These are phyloP conservation scores for Acyrthosiphon pisum DNA, from an alignment of 1,140 invertebrate genomes.

Conservation along the genomic window DNA sequence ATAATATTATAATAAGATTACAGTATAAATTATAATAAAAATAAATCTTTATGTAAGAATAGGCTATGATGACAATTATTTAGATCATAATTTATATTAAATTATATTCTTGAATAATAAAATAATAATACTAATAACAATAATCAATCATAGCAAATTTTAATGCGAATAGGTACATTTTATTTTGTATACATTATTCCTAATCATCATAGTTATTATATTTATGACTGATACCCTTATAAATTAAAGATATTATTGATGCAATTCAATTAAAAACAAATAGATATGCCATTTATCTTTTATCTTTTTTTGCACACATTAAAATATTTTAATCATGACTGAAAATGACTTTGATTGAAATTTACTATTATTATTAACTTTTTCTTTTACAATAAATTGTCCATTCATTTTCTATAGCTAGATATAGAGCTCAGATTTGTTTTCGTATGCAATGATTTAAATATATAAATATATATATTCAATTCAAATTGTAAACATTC, in stretches of 20 bases:
- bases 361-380: too few relatives aligned
- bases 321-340: slow-evolving; percentile 8
- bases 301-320: not conserved
- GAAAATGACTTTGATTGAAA: not conserved
- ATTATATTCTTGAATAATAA: not conserved
- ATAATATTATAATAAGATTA: slow-evolving; percentile 1
- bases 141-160: not conserved
- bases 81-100: not conserved
- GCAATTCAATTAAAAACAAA: not conserved
- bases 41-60: slow-evolving; percentile 2
- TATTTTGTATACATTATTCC: not conserved
- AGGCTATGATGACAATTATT: not conserved
- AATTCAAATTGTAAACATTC: too few relatives aligned
- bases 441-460: too few relatives aligned
- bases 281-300: not conserved
- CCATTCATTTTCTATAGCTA: too few relatives aligned
- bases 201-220: not conserved
- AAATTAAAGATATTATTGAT: not conserved
- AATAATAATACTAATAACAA: not conserved
- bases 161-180: not conserved
- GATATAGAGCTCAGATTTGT: too few relatives aligned
- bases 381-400: too few relatives aligned
- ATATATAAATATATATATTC: too few relatives aligned
- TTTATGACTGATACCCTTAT: not conserved
- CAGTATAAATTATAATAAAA: not conserved